A percentile compares a stretch with the other conserved stretches of the same genome.
Conservation (phyloP, 1,140 invertebrate genomes). For the Leptopilina clavipes region DNA sequence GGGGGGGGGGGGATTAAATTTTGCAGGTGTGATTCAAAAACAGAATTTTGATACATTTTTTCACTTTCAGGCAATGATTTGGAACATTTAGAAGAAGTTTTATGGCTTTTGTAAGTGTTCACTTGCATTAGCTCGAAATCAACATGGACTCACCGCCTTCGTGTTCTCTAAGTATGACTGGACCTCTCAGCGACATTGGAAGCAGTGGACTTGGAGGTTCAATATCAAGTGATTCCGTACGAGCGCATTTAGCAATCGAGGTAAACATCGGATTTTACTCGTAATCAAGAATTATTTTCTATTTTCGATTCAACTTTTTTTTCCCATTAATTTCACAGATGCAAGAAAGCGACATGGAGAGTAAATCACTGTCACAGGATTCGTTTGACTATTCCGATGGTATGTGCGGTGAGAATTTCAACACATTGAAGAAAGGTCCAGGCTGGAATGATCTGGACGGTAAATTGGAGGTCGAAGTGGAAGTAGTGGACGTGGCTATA, state of each 20-base stretch:
- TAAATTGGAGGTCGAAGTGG: conserved; percentile 67
- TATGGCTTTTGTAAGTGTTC: conserved; percentile 48
- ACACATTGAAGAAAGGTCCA: conserved; percentile 86
- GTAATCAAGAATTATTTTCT: not conserved
- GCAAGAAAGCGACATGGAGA: conserved; percentile 81
- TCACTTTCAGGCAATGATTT: conserved; percentile 51
- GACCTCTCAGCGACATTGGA: conserved; percentile 73
- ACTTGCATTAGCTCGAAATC: conserved; percentile 49
- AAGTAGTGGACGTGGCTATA: conserved; percentile 77
- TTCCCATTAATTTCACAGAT: conserved; percentile 68
- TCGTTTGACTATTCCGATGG: conserved; percentile 81
- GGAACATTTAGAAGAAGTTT: conserved; percentile 55
- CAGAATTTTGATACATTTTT: not conserved
- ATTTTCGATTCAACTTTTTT: not conserved
- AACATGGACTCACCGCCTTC: conserved; percentile 76
- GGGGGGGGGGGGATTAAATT: not conserved
- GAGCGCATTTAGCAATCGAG: conserved; percentile 72
- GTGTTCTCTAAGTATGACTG: conserved; percentile 74
- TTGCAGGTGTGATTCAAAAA: no score
- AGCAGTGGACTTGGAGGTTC: conserved; percentile 74
- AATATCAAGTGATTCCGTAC: conserved; percentile 73
- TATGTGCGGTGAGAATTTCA: conserved; percentile 87
- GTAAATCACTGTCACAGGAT: conserved; percentile 79
- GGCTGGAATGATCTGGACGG: conserved; percentile 75
- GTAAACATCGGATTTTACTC: no score